Conservation (phyloP, 2,888 invertebrate species). For the Synanthedon vespiformis region DNA sequence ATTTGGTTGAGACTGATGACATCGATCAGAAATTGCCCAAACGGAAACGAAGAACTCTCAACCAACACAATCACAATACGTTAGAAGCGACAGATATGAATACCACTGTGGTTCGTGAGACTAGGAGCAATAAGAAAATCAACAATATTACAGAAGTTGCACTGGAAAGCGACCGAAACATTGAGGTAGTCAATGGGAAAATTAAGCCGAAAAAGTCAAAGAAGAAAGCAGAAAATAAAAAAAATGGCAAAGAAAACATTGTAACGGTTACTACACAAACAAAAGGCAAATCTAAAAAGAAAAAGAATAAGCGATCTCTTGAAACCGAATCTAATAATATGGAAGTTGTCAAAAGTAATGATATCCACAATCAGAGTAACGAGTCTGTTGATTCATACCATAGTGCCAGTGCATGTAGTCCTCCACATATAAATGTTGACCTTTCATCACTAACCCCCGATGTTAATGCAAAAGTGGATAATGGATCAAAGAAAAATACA, state of each 20-base stretch:
- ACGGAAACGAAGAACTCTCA: conserved; percentile 25
- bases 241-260: conserved; percentile 16
- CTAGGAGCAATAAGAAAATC: conserved; percentile 27
- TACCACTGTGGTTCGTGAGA: conserved; percentile 19
- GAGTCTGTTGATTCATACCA: conserved; percentile 46
- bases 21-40: conserved; percentile 11
- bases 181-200: conserved; percentile 11
- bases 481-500: not conserved
- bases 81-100: conserved; percentile 11
- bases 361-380: conserved; percentile 20
- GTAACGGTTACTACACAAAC: conserved; percentile 14
- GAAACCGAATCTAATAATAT: conserved; percentile 5
- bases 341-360: conserved; percentile 14
- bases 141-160: conserved; percentile 12
- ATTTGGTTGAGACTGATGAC: conserved; percentile 8
- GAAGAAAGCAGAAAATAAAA: conserved; percentile 19
- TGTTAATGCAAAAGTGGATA: conserved; percentile 7
- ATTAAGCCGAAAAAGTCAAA: conserved; percentile 4
- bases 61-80: conserved; percentile 23
- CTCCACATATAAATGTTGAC: not conserved
- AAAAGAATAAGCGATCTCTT: conserved; percentile 20
- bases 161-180: conserved; percentile 6
- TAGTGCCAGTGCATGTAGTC: conserved; percentile 32
- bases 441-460: conserved; percentile 19
- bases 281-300: conserved; percentile 31